Percentiles rank a stretch among this genome's conserved stretches.
These are phyloP conservation scores for Physeter macrocephalus DNA, from an alignment of 2,113 vertebrate species.

Conservation along the genomic window DNA sequence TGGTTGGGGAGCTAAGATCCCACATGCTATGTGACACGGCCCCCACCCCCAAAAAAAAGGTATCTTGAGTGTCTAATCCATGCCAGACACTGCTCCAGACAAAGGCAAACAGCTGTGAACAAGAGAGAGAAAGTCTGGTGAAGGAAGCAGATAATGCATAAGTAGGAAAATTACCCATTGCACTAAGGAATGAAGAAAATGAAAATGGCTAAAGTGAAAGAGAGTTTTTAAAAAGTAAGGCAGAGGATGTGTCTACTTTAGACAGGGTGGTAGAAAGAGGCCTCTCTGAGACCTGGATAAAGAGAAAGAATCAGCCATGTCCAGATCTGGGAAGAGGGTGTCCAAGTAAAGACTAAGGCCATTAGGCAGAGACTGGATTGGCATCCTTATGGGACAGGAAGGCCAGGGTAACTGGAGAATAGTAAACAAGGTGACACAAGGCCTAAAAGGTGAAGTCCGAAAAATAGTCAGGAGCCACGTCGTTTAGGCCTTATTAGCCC, in stretches of 20 bases:
- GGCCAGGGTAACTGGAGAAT: neutral
- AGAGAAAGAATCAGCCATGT: neutral
- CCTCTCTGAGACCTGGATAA: neutral
- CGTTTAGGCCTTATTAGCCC: neutral
- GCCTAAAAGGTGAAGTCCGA: neutral
- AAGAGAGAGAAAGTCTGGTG: neutral
- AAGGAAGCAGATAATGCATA: neutral
- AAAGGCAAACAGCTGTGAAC: neutral
- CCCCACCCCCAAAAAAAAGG: neutral
- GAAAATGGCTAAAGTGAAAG: neutral
- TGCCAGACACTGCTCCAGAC: neutral
- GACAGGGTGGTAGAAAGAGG: neutral
- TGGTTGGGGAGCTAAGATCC: too few relatives aligned
- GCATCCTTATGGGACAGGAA: neutral
- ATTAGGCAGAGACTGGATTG: neutral
- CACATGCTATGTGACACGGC: too few relatives aligned
- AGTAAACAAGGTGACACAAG: neutral
- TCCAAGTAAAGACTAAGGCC: neutral
- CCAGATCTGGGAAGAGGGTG: neutral
- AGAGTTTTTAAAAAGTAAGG: neutral
- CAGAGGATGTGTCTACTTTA: neutral
- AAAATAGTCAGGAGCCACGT: neutral
- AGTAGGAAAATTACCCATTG: neutral
- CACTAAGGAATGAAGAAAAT: neutral
- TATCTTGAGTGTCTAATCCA: neutral